A percentile compares a stretch with the other conserved stretches of the same genome.
phyloP scores from a whole-genome alignment of 2,113 vertebrate genomes.

The Psephotus haematonotus region DNA sequence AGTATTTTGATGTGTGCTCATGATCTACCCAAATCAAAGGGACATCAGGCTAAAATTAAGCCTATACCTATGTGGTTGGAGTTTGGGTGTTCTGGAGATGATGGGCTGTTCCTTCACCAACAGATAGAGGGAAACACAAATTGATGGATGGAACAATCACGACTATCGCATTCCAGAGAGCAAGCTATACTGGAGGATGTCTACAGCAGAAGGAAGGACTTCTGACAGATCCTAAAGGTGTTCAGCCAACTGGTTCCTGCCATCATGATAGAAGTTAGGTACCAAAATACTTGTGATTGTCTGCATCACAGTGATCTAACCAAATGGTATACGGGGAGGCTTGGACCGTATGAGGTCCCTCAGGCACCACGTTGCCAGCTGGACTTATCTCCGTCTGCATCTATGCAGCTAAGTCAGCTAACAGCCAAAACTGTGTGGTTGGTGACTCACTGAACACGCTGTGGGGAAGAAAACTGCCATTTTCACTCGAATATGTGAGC shows the following conservation, averaged over 20 bases:
- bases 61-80: background rate
- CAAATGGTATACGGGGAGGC: accelerated
- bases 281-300: background rate
- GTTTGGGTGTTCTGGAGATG: background rate
- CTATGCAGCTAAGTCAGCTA: background rate
- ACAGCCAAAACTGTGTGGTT: background rate
- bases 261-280: background rate
- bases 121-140: background rate
- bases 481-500: background rate
- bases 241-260: background rate
- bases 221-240: background rate
- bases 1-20: background rate
- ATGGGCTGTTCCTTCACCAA: accelerated
- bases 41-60: background rate
- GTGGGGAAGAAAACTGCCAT: accelerated
- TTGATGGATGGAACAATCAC: background rate
- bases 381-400: accelerated
- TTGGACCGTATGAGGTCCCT: background rate
- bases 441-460: background rate
- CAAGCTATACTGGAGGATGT: background rate
- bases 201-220: background rate
- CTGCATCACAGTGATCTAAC: background rate
- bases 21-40: background rate
- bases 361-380: background rate
- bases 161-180: background rate